Conservation (phyloP, 2,888 invertebrate genomes). For the Junonia oenone region DNA sequence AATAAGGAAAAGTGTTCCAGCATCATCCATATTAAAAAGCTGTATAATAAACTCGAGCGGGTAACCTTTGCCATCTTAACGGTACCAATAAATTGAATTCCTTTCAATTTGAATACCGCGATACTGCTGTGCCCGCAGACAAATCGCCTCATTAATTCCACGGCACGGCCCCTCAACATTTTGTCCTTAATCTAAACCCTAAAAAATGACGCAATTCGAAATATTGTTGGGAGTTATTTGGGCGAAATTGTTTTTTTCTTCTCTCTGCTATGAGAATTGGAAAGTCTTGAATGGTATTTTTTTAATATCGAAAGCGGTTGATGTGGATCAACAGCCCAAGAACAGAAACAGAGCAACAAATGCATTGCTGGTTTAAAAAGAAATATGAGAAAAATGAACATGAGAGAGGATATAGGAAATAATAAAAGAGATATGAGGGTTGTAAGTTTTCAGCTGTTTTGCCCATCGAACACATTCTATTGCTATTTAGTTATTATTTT, state of each 20-base stretch:
- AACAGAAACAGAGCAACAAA: too few relatives aligned
- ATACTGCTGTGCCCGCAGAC: slow-evolving; percentile 43
- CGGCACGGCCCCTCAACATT: slow-evolving; percentile 45
- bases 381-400: too few relatives aligned
- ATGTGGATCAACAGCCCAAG: too few relatives aligned
- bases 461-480: too few relatives aligned
- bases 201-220: slow-evolving; percentile 26
- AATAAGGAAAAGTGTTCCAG: not conserved
- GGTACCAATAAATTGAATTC: slow-evolving; percentile 45
- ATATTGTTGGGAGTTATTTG: slow-evolving; percentile 1
- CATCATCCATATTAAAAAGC: slow-evolving; percentile 1
- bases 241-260: not conserved
- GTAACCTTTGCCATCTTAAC: slow-evolving; percentile 2
- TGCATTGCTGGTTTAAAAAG: too few relatives aligned
- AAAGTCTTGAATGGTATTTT: too few relatives aligned
- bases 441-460: too few relatives aligned
- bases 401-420: too few relatives aligned
- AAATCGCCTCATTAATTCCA: slow-evolving; percentile 64
- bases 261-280: too few relatives aligned
- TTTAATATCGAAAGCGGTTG: too few relatives aligned
- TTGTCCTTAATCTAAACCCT: slow-evolving; percentile 37
- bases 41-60: slow-evolving; percentile 2
- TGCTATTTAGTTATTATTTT: too few relatives aligned
- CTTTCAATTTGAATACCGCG: slow-evolving; percentile 51
- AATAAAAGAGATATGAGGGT: too few relatives aligned